These are phyloP conservation scores for Anoura caudifer DNA, from an alignment of 2,113 vertebrate species.

Conservation along the genomic window DNA sequence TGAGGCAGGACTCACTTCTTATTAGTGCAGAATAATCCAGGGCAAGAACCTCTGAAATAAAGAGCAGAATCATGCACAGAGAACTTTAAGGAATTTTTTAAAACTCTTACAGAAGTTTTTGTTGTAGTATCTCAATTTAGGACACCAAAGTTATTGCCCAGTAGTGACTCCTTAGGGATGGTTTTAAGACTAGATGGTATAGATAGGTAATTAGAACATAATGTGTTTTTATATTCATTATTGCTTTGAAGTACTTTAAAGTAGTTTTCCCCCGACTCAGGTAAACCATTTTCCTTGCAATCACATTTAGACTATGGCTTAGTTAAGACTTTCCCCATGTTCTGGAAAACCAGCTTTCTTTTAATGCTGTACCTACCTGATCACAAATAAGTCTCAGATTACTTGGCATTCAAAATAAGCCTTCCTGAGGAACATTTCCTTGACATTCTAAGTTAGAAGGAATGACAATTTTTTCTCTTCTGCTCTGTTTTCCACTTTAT, in stretches of 20 bases:
- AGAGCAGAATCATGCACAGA: not conserved
- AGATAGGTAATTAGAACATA: not conserved
- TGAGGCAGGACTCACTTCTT: not conserved
- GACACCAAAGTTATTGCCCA: not conserved
- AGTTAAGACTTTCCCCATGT: not conserved
- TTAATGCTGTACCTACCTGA: not conserved
- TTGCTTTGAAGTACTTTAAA: not conserved
- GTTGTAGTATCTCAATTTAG: not conserved
- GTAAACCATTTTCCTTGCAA: not conserved
- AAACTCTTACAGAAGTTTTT: not conserved
- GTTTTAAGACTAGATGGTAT: not conserved
- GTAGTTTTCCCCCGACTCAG: not conserved
- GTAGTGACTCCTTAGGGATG: not conserved
- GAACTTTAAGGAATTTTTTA: not conserved
- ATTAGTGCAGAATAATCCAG: not conserved
- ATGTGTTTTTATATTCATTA: not conserved
- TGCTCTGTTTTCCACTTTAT: not conserved
- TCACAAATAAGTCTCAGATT: not conserved
- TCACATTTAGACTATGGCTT: not conserved
- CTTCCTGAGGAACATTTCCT: not conserved
- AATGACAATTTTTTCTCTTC: not conserved
- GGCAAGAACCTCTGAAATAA: not conserved
- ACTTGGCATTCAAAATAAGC: not conserved
- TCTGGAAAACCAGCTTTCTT: not conserved
- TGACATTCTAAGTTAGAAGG: not conserved